phyloP scores from a whole-genome alignment of 2,797 vertebrate species.

The Antrozous pallidus region DNA sequence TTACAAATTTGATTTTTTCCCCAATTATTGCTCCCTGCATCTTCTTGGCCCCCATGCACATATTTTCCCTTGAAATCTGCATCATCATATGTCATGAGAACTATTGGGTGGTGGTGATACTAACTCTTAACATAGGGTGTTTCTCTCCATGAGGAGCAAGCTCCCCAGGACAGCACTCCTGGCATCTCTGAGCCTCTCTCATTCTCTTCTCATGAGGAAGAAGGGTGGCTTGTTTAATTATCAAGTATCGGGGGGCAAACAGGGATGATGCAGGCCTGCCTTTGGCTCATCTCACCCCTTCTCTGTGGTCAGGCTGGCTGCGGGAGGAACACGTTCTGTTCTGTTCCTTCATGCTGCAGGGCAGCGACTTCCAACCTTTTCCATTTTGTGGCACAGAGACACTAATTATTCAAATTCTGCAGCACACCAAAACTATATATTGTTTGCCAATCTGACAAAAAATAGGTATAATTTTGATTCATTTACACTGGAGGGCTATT shows the following conservation, averaged over 20 bases:
- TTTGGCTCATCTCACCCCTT: neutral
- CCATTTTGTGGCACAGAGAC: neutral
- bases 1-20: neutral
- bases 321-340: neutral
- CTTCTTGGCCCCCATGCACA: neutral
- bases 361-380: neutral
- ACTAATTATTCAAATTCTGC: neutral
- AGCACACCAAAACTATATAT: neutral
- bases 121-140: neutral
- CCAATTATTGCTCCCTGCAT: neutral
- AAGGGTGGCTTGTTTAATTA: neutral
- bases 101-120: neutral
- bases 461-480: neutral
- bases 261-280: neutral
- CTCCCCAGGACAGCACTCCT: neutral
- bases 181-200: accelerated
- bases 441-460: neutral
- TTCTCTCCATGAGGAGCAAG: neutral
- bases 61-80: neutral
- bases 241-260: neutral
- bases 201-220: neutral
- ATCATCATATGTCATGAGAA: neutral
- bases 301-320: neutral
- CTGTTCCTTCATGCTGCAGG: neutral
- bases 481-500: neutral